Conservation (phyloP, 2,888 invertebrate genomes). For the Eilema depressum region DNA sequence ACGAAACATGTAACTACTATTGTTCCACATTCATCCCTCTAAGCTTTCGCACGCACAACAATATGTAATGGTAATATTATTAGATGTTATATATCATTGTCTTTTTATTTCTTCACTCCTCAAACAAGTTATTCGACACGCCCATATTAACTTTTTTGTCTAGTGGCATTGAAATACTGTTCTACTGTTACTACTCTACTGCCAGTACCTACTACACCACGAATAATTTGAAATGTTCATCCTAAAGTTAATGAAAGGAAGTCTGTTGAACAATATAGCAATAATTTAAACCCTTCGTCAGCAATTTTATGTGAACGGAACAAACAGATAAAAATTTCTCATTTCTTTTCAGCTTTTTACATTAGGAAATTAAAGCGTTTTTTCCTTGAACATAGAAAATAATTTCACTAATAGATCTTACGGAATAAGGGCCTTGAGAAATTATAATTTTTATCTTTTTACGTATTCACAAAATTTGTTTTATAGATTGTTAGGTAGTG, state of each 20-base stretch:
- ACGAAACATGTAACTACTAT: too few relatives aligned
- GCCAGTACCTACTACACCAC: too few relatives aligned
- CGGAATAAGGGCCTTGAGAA: neutral
- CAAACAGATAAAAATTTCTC: conserved; percentile 11
- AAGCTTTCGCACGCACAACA: too few relatives aligned
- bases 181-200: too few relatives aligned
- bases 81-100: too few relatives aligned
- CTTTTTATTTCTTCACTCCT: too few relatives aligned
- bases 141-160: too few relatives aligned
- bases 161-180: too few relatives aligned
- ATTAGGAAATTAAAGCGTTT: conserved; percentile 7
- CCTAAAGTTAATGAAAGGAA: conserved; percentile 2
- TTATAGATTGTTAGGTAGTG: neutral
- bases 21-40: too few relatives aligned
- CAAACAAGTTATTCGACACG: too few relatives aligned
- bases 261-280: neutral
- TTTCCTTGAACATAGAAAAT: conserved; percentile 6
- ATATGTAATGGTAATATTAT: too few relatives aligned
- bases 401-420: conserved; percentile 1
- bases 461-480: neutral
- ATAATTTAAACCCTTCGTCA: conserved; percentile 13
- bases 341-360: conserved; percentile 15
- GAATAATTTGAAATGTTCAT: neutral
- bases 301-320: conserved; percentile 15
- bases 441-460: neutral